Evolutionary conservation across 2,113 vertebrate species (phyloP), one percentile per base, ranked within the genome.

Genomic region (Electrona antarctica): DNA sequence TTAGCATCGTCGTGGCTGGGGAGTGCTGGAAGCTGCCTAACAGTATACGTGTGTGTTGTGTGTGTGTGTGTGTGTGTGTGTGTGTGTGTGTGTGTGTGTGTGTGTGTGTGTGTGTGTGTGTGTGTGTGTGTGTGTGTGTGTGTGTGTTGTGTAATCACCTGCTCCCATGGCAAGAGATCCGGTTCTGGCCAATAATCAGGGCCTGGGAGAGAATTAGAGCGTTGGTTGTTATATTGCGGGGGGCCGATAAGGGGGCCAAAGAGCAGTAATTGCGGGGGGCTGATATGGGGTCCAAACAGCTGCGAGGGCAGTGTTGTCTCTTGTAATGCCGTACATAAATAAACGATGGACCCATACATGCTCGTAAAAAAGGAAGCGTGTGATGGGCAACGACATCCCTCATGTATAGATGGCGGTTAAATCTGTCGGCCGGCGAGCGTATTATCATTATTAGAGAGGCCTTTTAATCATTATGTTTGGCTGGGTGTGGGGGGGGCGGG

Each of bases 251-350:
- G 50, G 79, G 21, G 21, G 21, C 21, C 21, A 21, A 21, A 21
- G 1, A 21, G 21, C 21, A 1, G 21, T 21, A 21, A 21, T 21
- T 21, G 21, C 2, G 21, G 21, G 21, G 21, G 21, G 21, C 21
- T 2, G 2, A 21, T 21, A 21, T 21, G 21, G 21, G 21, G 21
- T 1, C 21, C 21, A 21, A 21, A 21, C 21, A 21, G 21, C 21
- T 21, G 84, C 85, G 57, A 5, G 67, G 6, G 66, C 69, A 70
- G 60, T 81, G 74, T 77, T 81, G 74, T 77, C 60, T 71, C 28
- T 21, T 48, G 73, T 87, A 79, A 85, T 77, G 78, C 81, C 74
- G 64, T 69, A 54, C 88, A 80, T 81, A 87, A 93, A 93, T 82
- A 89, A 67, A 7, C 7, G 0, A 21, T 6, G 33, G 33, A 41